Conservation (phyloP, 2,888 invertebrate genomes). For the Creontiades dilutus region DNA sequence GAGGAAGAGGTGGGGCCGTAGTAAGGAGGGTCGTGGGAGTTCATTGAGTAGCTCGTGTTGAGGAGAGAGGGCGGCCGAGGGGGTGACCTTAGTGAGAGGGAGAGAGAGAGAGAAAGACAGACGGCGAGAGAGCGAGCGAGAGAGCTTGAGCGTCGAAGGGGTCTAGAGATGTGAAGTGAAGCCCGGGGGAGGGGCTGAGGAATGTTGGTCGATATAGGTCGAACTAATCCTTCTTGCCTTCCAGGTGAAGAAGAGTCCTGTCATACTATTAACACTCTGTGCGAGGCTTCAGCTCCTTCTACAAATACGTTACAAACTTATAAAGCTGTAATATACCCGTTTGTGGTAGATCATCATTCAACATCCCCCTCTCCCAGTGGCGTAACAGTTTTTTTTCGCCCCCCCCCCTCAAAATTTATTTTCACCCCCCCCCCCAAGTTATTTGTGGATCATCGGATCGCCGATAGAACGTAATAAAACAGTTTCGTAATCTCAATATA, state of each 20-base stretch:
- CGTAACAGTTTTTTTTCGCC: too few relatives aligned
- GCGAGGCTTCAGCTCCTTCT: too few relatives aligned
- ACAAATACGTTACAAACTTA: too few relatives aligned
- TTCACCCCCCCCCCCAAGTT: too few relatives aligned
- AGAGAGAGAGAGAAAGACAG: slow-evolving; percentile 41
- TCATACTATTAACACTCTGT: too few relatives aligned
- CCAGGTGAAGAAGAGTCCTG: neutral
- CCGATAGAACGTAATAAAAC: too few relatives aligned
- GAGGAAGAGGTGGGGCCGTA: slow-evolving; percentile 47
- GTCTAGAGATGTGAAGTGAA: slow-evolving; percentile 38
- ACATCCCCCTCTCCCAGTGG: too few relatives aligned
- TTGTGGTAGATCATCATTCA: too few relatives aligned
- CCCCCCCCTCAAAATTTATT: too few relatives aligned
- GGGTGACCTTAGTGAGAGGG: slow-evolving; percentile 43
- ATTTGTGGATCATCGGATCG: too few relatives aligned
- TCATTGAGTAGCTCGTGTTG: slow-evolving; percentile 19
- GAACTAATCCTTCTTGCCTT: slow-evolving; percentile 17
- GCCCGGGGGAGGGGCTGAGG: slow-evolving; percentile 28
- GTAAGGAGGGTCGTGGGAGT: slow-evolving; percentile 70
- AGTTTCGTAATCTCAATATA: too few relatives aligned
- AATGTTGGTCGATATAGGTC: slow-evolving; percentile 55
- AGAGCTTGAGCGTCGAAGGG: neutral
- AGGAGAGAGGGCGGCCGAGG: neutral
- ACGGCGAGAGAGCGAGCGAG: neutral
- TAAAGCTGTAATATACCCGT: too few relatives aligned